A percentile compares a stretch with the other conserved stretches of the same genome.
Conservation (phyloP, 2,113 vertebrate genomes). For the Pygoscelis antarcticus region DNA sequence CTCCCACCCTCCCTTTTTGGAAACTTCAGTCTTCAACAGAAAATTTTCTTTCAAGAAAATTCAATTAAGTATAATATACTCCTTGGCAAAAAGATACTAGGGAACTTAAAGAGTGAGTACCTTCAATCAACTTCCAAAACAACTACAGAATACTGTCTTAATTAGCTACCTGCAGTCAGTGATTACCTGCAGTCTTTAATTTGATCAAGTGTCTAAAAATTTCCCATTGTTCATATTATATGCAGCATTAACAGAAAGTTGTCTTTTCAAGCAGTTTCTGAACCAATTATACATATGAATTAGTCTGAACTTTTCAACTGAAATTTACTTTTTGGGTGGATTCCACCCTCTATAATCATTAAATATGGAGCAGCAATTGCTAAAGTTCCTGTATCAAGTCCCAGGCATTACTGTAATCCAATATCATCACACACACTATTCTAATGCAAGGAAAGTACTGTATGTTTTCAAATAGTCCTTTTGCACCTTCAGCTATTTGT, state of each 20-base stretch:
- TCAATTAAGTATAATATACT: background rate
- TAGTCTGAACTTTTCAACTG: background rate
- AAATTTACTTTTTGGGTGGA: background rate
- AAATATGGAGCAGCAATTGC: background rate
- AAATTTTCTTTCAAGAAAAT: background rate
- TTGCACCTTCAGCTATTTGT: background rate
- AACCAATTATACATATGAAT: background rate
- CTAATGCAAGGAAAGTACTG: background rate
- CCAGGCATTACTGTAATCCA: background rate
- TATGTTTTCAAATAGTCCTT: background rate
- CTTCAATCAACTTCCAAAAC: background rate
- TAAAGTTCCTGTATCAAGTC: background rate
- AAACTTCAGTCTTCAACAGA: background rate
- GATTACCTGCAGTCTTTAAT: background rate
- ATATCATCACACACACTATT: background rate
- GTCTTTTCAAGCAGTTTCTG: background rate
- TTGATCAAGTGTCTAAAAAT: background rate
- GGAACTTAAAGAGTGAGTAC: background rate
- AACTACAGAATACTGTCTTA: background rate
- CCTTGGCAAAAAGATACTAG: background rate
- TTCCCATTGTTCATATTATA: background rate
- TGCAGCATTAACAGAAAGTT: background rate
- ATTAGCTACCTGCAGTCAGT: background rate
- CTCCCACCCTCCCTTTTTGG: background rate
- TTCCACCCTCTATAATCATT: background rate